These are phyloP conservation scores for Grammomys surdaster DNA, from an alignment of 2,113 vertebrate species.

Conservation along the genomic window DNA sequence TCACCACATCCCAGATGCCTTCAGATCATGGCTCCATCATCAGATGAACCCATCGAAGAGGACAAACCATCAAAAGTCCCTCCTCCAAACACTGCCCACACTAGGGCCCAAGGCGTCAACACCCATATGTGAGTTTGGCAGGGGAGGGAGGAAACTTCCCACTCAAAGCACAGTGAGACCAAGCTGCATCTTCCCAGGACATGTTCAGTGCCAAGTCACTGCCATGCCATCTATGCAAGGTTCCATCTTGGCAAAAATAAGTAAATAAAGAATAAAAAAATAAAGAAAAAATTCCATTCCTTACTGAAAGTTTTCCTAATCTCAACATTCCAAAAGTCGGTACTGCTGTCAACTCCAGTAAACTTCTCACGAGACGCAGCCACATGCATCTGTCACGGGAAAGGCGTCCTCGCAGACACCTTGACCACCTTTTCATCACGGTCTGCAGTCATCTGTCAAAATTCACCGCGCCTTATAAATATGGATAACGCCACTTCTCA, in stretches of 20 bases:
- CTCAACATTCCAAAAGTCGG: conserved; percentile 71
- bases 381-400: conserved; percentile 78
- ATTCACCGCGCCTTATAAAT: conserved; percentile 87
- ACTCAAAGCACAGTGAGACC: not conserved
- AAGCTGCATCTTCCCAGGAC: not conserved
- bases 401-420: conserved; percentile 75
- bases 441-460: conserved; percentile 86
- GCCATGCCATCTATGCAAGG: not conserved
- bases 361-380: conserved; percentile 73
- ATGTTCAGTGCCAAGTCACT: not conserved
- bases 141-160: not conserved
- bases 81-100: not conserved
- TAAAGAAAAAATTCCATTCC: conserved; percentile 7
- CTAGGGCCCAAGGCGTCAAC: not conserved
- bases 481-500: conserved; percentile 85
- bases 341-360: conserved; percentile 71
- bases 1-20: not conserved
- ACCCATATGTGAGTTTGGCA: not conserved
- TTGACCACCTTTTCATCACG: conserved; percentile 81
- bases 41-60: not conserved
- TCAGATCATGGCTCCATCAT: not conserved
- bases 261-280: not conserved
- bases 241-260: conserved; percentile 13
- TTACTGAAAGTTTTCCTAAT: conserved; percentile 46
- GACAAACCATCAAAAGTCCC: not conserved